Evolutionary conservation across 2,888 invertebrate genomes (phyloP).

Genomic region (Crocallis elinguaria): DNA sequence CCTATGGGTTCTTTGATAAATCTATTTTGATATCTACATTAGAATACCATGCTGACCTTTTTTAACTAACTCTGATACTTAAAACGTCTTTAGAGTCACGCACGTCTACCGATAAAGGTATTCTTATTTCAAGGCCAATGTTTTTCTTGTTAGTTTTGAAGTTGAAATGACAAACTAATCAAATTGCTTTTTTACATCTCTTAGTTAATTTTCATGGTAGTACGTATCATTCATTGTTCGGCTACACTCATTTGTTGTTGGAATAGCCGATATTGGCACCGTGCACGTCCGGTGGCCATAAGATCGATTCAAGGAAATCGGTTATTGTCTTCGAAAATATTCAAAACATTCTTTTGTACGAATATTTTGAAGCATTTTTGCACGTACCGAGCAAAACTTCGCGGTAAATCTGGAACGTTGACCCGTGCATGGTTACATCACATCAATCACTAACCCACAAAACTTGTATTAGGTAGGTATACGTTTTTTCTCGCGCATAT

Average conservation of each 20-base stretch:
- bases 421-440: slow-evolving; percentile 26
- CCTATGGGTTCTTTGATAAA: slow-evolving; percentile 21
- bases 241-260: slow-evolving; percentile 15
- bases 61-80: background rate
- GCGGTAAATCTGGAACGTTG: slow-evolving; percentile 14
- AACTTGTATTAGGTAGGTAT: slow-evolving; percentile 52
- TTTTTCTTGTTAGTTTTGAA: too few species aligned
- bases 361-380: slow-evolving; percentile 5
- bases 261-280: slow-evolving; percentile 42
- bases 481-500: slow-evolving; percentile 69
- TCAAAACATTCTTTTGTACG: slow-evolving; percentile 30
- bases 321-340: slow-evolving; percentile 10
- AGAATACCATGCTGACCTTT: slow-evolving; percentile 24
- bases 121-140: background rate
- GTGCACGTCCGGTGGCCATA: slow-evolving; percentile 42
- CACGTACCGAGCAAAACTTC: slow-evolving; percentile 1
- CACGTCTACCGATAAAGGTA: background rate
- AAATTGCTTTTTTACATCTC: too few species aligned
- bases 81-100: background rate
- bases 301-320: slow-evolving; percentile 25
- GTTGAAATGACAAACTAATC: too few species aligned
- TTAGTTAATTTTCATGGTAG: too few species aligned
- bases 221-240: background rate
- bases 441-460: slow-evolving; percentile 45
- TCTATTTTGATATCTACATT: slow-evolving; percentile 6